Evolutionary conservation across 2,797 vertebrate genomes (phyloP).

Genomic region (Hozukius guyotensis): DNA sequence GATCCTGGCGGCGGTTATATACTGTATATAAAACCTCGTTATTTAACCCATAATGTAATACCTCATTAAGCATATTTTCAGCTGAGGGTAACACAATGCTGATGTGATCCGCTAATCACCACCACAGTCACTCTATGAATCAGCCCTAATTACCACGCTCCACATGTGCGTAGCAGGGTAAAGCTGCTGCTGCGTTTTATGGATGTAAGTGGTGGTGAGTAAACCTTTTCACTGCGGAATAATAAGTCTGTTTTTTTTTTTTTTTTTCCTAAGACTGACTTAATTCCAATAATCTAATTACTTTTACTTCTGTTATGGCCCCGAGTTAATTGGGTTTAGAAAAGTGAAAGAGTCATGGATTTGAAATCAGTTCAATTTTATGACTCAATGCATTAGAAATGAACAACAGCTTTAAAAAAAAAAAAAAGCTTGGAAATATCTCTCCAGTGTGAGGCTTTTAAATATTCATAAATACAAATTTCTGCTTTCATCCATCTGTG

Average conservation of each 20-base stretch:
- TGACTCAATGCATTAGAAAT: constrained; percentile 36
- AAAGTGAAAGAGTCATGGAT: constrained; percentile 38
- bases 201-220: constrained; percentile 40
- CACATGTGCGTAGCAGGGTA: constrained; percentile 22
- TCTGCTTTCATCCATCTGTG: constrained; percentile 24
- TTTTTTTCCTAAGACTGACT: constrained; percentile 14
- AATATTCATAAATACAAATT: constrained; percentile 42
- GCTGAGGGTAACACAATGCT: constrained; percentile 51
- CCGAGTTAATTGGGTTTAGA: constrained; percentile 42
- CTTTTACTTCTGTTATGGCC: constrained; percentile 38
- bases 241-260: constrained; percentile 28
- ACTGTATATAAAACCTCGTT: constrained; percentile 37
- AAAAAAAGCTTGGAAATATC: constrained; percentile 1
- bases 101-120: constrained; percentile 65
- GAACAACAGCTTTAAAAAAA: constrained; percentile 16
- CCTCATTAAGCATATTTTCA: constrained; percentile 61
- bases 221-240: constrained; percentile 42
- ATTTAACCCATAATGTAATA: constrained; percentile 59
- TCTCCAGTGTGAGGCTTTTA: constrained; percentile 19
- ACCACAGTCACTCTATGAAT: constrained; percentile 57
- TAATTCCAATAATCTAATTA: constrained; percentile 57
- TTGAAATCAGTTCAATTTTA: constrained; percentile 41
- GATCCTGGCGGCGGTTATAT: constrained; percentile 3
- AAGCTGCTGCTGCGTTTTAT: constrained; percentile 41
- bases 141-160: constrained; percentile 60